These are phyloP conservation scores for Acrobasis consociella DNA, from an alignment of 2,888 invertebrate genomes.

Conservation along the genomic window DNA sequence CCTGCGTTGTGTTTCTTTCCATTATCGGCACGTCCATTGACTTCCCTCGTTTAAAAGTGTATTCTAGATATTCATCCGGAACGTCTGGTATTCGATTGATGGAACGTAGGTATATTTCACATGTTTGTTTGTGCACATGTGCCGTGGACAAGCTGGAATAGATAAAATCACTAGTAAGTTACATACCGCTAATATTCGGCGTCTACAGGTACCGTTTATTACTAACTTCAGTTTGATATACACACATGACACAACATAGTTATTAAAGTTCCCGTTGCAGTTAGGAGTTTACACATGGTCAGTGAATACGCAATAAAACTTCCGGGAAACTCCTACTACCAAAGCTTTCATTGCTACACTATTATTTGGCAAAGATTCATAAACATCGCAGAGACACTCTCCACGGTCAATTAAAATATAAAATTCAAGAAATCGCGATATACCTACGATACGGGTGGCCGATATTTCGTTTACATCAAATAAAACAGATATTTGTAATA, in stretches of 20 bases:
- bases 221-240: neutral
- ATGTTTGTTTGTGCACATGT: neutral
- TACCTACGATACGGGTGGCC: neutral
- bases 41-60: neutral
- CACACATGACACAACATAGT: neutral
- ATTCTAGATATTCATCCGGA: neutral
- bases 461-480: neutral
- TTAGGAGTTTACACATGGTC: neutral
- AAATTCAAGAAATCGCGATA: neutral
- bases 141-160: neutral
- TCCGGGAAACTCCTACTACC: neutral
- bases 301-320: neutral
- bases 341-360: neutral
- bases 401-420: neutral
- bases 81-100: neutral
- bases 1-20: slow-evolving; percentile 2
- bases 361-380: neutral
- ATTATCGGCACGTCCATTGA: neutral
- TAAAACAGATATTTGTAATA: neutral
- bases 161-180: neutral
- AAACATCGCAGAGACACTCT: neutral
- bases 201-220: too few species aligned
- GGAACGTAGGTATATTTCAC: neutral
- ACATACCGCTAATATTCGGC: neutral
- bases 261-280: neutral